Evolutionary conservation across 2,797 vertebrate species (phyloP).

Genomic region (Chaenodraco wilsoni): DNA sequence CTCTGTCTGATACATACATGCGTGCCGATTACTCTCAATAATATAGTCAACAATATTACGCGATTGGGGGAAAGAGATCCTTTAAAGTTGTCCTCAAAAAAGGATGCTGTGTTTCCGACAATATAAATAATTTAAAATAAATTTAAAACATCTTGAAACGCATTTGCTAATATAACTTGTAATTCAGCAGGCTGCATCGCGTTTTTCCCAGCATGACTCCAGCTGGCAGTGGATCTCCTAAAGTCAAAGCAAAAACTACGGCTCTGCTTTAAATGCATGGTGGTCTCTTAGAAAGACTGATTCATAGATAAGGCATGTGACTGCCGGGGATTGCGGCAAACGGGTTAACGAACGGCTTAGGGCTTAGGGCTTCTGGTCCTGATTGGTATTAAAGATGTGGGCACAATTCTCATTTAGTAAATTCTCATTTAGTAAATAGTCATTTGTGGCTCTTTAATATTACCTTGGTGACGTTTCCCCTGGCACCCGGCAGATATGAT

Average conservation of each 20-base stretch:
- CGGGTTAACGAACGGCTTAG: slow-evolving; percentile 55
- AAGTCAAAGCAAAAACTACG: slow-evolving; percentile 35
- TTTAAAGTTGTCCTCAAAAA: slow-evolving; percentile 66
- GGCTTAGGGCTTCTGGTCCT: slow-evolving; percentile 29
- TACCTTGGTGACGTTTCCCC: slow-evolving; percentile 59
- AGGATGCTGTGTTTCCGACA: slow-evolving; percentile 49
- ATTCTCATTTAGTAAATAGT: slow-evolving; percentile 61
- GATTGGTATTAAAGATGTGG: slow-evolving; percentile 50
- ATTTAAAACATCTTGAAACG: slow-evolving; percentile 60
- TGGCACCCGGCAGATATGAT: slow-evolving; percentile 58
- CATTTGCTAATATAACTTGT: slow-evolving; percentile 56
- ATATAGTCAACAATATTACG: slow-evolving; percentile 63
- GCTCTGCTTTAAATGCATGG: slow-evolving; percentile 31
- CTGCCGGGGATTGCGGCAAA: slow-evolving; percentile 37
- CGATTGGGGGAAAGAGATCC: slow-evolving; percentile 52
- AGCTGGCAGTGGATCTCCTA: slow-evolving; percentile 15
- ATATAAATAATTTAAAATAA: slow-evolving; percentile 68
- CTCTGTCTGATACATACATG: slow-evolving; percentile 51
- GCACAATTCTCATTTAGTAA: slow-evolving; percentile 56
- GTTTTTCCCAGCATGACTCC: slow-evolving; percentile 33
- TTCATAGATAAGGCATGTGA: slow-evolving; percentile 24
- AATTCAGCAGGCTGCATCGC: slow-evolving; percentile 21
- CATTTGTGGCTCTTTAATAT: slow-evolving; percentile 63
- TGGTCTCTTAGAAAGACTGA: slow-evolving; percentile 26
- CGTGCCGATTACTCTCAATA: slow-evolving; percentile 41